Evolutionary conservation across 2,797 vertebrate species (phyloP).

Genomic region (Leucoraja ocellata): DNA sequence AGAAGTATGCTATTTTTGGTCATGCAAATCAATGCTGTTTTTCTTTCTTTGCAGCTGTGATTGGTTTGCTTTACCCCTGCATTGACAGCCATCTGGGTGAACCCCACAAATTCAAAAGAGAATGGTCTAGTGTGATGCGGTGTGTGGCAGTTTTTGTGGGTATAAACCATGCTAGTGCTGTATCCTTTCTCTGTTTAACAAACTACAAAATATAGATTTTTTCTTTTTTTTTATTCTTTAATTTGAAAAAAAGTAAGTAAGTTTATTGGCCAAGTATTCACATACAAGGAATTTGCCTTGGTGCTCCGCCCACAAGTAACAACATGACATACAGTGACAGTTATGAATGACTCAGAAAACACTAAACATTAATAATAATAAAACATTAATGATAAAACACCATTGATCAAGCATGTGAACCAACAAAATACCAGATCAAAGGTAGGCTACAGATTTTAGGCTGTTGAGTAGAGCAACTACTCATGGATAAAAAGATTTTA

Average conservation of each 20-base stretch:
- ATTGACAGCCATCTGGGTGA: slow-evolving; percentile 84
- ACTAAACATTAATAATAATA: too few relatives aligned
- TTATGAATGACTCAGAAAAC: too few relatives aligned
- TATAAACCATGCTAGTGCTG: slow-evolving; percentile 93
- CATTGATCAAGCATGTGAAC: too few relatives aligned
- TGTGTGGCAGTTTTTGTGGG: slow-evolving; percentile 95
- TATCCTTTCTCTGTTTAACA: slow-evolving; percentile 67
- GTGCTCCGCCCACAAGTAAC: too few relatives aligned
- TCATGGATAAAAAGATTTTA: neutral
- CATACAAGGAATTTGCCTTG: too few relatives aligned
- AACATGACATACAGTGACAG: too few relatives aligned
- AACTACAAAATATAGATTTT: neutral
- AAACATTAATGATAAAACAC: too few relatives aligned
- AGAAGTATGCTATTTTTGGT: neutral
- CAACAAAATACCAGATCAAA: too few relatives aligned
- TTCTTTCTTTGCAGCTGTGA: slow-evolving; percentile 62
- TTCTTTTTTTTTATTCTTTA: neutral
- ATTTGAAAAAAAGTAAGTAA: too few relatives aligned
- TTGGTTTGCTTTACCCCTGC: slow-evolving; percentile 90
- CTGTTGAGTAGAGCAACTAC: too few relatives aligned
- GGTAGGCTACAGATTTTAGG: too few relatives aligned
- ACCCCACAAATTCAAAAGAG: slow-evolving; percentile 91
- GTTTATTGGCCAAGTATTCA: too few relatives aligned
- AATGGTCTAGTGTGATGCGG: slow-evolving; percentile 96
- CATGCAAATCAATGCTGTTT: slow-evolving; percentile 7